Evolutionary conservation across 2,797 vertebrate species (phyloP).

Genomic region (Aldrovandia affinis): DNA sequence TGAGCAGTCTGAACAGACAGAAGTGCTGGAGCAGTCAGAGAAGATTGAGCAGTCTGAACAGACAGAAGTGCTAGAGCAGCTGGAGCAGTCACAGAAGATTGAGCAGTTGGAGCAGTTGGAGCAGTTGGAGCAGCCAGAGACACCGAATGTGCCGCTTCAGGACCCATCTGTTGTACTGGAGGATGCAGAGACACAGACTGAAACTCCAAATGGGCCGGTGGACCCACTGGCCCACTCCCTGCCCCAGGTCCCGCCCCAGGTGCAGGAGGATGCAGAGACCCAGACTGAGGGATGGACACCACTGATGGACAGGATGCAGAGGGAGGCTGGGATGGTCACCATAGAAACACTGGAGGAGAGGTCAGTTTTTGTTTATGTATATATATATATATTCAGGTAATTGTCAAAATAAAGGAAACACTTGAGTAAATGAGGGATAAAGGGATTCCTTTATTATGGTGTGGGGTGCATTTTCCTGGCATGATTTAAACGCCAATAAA

Average conservation of each 20-base stretch:
- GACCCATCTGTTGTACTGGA: slow-evolving; percentile 45
- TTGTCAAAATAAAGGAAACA: no score
- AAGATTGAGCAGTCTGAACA: no score
- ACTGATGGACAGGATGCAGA: slow-evolving; percentile 50
- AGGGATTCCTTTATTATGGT: no score
- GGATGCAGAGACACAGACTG: slow-evolving; percentile 46
- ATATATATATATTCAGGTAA: no score
- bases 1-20: background rate
- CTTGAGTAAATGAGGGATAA: no score
- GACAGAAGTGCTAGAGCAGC: no score
- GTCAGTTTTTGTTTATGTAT: no score
- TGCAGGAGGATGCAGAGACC: slow-evolving; percentile 34
- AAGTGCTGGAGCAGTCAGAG: no score
- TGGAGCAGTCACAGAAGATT: no score
- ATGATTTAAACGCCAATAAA: no score
- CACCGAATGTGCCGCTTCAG: background rate
- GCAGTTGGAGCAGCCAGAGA: slow-evolving; percentile 10
- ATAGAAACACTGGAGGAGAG: slow-evolving; percentile 61
- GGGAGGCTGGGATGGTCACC: slow-evolving; percentile 50
- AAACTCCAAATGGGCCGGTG: slow-evolving; percentile 30
- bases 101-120: background rate
- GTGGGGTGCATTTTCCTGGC: no score
- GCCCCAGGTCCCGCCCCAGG: slow-evolving; percentile 27
- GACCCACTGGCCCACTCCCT: slow-evolving; percentile 1
- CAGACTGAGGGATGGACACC: slow-evolving; percentile 48